Conservation (phyloP, 1,140 invertebrate species). For the Dendrolimus punctatus region DNA sequence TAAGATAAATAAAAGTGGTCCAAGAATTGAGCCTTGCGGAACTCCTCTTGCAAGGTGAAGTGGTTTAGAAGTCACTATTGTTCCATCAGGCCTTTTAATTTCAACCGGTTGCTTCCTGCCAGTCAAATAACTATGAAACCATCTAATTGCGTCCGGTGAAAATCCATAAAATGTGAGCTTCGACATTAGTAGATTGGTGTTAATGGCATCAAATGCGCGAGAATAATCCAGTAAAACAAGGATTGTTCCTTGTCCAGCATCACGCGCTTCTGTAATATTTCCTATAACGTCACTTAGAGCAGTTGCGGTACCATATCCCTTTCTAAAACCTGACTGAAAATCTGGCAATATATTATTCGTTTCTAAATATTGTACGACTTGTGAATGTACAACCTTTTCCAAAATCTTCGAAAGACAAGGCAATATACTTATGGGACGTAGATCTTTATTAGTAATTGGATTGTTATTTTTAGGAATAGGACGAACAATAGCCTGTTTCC, state of each 20-base stretch:
- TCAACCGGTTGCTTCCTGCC: slow-evolving; percentile 3
- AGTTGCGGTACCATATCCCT: neutral
- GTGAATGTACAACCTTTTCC: neutral
- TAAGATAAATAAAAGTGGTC: slow-evolving; percentile 5
- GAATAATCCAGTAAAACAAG: slow-evolving; percentile 1
- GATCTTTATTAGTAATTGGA: too few species aligned
- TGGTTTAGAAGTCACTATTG: neutral
- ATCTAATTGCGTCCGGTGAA: neutral
- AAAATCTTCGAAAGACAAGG: too few species aligned
- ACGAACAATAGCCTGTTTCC: too few species aligned
- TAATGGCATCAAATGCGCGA: neutral
- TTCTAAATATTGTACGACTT: neutral
- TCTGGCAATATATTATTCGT: neutral
- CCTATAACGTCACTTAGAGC: neutral
- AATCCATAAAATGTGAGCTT: slow-evolving; percentile 3
- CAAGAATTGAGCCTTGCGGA: slow-evolving; percentile 1
- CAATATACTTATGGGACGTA: too few species aligned
- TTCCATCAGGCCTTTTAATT: neutral
- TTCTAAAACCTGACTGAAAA: too few species aligned
- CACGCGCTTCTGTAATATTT: neutral
- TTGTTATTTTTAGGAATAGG: too few species aligned
- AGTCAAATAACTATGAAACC: slow-evolving; percentile 4
- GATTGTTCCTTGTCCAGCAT: neutral
- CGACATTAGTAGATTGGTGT: neutral
- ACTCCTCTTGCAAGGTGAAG: too few species aligned